Evolutionary conservation across 2,113 vertebrate genomes (phyloP).

Genomic region (Pantherophis guttatus): DNA sequence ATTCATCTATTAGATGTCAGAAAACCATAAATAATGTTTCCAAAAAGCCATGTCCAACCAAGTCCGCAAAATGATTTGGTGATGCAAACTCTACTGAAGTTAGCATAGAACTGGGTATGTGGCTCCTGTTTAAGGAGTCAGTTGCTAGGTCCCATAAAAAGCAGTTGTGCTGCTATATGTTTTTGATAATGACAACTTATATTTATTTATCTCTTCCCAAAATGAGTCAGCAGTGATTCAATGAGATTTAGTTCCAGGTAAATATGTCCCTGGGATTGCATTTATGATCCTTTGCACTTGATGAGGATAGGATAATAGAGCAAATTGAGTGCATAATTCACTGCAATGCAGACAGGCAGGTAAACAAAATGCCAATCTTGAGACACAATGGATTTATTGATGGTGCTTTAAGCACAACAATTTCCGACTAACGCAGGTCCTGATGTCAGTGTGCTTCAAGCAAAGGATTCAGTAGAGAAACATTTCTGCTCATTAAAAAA

Average conservation of each 20-base stretch:
- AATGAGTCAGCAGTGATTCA: background rate
- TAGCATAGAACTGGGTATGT: background rate
- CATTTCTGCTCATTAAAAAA: background rate
- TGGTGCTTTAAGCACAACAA: background rate
- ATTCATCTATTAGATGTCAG: background rate
- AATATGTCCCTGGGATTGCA: background rate
- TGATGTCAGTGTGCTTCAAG: background rate
- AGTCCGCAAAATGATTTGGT: background rate
- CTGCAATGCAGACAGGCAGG: background rate
- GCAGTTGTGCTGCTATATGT: background rate
- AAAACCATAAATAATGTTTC: background rate
- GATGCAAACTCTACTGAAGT: background rate
- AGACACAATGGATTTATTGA: background rate
- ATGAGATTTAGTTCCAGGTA: background rate
- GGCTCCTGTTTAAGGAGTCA: background rate
- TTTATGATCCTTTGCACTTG: background rate
- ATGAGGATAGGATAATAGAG: background rate
- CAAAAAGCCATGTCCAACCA: background rate
- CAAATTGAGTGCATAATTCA: background rate
- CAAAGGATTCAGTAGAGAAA: background rate
- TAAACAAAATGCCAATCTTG: conserved; percentile 39
- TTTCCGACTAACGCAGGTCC: conserved; percentile 23
- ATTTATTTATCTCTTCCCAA: background rate
- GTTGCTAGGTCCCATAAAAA: background rate
- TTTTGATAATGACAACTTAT: background rate